phyloP scores from a whole-genome alignment of 2,888 invertebrate species.

The Strigamia maritima region DNA sequence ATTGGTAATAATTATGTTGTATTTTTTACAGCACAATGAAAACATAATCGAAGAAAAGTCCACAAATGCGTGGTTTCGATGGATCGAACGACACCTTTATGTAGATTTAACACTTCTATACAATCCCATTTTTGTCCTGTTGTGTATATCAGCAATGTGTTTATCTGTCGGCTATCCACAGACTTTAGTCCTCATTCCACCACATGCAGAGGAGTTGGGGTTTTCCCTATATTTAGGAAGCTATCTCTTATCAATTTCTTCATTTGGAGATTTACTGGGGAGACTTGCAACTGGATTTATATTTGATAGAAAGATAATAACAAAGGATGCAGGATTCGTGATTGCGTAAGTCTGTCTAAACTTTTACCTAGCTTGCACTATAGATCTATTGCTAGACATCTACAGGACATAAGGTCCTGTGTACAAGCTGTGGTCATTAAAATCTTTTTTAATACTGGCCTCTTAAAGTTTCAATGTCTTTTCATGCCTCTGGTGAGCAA shows the following conservation, averaged over 20 bases:
- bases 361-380: too few species aligned
- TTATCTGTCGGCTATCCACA: not conserved
- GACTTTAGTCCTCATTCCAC: not conserved
- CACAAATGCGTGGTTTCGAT: not conserved
- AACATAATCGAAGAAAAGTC: not conserved
- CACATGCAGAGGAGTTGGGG: not conserved
- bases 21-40: not conserved
- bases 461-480: too few species aligned
- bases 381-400: too few species aligned
- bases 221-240: not conserved
- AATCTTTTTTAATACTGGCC: too few species aligned
- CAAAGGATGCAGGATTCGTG: not conserved
- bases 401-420: too few species aligned
- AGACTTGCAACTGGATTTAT: not conserved
- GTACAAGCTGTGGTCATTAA: too few species aligned
- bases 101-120: not conserved
- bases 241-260: not conserved
- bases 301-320: not conserved
- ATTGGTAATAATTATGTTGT: not conserved
- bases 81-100: not conserved
- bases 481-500: too few species aligned
- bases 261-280: not conserved
- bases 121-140: not conserved
- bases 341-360: too few species aligned
- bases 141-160: constrained; percentile 50